phyloP scores from a whole-genome alignment of 2,797 vertebrate genomes.

The Crenuchus spilurus region DNA sequence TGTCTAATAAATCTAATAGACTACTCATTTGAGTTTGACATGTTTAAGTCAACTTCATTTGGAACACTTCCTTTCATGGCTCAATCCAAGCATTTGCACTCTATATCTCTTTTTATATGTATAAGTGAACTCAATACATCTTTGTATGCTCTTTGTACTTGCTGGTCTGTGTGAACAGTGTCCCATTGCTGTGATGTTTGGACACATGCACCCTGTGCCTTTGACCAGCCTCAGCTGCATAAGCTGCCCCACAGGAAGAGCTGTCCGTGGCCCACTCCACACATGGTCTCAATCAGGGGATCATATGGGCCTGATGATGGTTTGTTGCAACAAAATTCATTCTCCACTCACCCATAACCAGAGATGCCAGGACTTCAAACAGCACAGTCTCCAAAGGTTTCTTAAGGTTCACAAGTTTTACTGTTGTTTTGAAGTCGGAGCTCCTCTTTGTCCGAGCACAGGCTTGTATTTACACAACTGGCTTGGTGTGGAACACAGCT shows the following conservation, averaged over 20 bases:
- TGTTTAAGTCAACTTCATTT: neutral
- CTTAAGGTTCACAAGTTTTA: slow-evolving; percentile 82
- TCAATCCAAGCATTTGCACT: neutral
- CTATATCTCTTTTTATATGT: slow-evolving; percentile 1
- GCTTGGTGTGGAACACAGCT: slow-evolving; percentile 85
- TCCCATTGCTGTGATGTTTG: slow-evolving; percentile 72
- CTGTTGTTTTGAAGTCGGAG: slow-evolving; percentile 87
- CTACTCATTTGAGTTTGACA: no score
- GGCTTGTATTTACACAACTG: slow-evolving; percentile 90
- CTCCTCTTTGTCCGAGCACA: slow-evolving; percentile 83
- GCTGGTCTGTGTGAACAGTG: slow-evolving; percentile 44
- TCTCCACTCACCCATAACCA: slow-evolving; percentile 87
- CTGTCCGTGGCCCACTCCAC: slow-evolving; percentile 77
- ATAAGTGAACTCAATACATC: slow-evolving; percentile 19
- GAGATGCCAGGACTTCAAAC: slow-evolving; percentile 88
- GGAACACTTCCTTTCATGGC: neutral
- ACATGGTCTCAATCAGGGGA: slow-evolving; percentile 90
- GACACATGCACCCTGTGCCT: slow-evolving; percentile 72
- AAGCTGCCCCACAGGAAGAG: slow-evolving; percentile 76
- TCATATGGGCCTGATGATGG: slow-evolving; percentile 81
- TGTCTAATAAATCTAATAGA: no score
- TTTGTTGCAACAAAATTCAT: slow-evolving; percentile 86
- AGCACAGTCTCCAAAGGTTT: slow-evolving; percentile 84
- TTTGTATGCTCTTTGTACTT: slow-evolving; percentile 46
- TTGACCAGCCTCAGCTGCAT: slow-evolving; percentile 77